A percentile compares a stretch with the other conserved stretches of the same genome.
Conservation (phyloP, 1,140 invertebrate genomes). For the Zaprionus lachaisei region DNA sequence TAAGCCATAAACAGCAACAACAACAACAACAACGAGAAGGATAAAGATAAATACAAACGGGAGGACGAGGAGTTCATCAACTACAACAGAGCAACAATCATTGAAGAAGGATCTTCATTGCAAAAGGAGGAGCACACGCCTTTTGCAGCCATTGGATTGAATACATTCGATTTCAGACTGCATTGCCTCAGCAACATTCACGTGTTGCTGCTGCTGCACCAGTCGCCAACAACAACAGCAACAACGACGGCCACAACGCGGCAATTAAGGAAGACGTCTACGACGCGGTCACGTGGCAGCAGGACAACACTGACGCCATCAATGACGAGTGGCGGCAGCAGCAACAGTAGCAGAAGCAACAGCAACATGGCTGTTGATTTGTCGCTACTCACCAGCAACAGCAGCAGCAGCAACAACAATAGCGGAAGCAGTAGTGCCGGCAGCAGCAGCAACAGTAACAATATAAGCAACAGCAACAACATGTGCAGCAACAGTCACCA, state of each 20-base stretch:
- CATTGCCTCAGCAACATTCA: constrained; percentile 48
- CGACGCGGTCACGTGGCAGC: constrained; percentile 32
- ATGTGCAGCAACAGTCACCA: constrained; percentile 33
- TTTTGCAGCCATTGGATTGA: not conserved
- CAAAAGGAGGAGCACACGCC: not conserved
- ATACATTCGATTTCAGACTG: constrained; percentile 31
- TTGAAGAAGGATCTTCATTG: not conserved
- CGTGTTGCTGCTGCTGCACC: constrained; percentile 45
- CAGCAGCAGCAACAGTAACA: constrained; percentile 18
- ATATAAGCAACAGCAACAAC: constrained; percentile 48
- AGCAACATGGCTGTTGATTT: constrained; percentile 78
- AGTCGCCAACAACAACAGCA: not conserved
- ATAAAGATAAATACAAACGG: not conserved
- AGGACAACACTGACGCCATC: constrained; percentile 55
- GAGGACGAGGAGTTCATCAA: not conserved
- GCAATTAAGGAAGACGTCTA: constrained; percentile 16
- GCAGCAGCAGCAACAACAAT: constrained; percentile 20
- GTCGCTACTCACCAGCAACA: constrained; percentile 56
- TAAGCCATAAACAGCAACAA: constrained; percentile 46
- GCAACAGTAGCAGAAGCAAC: constrained; percentile 61
- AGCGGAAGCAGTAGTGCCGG: constrained; percentile 22
- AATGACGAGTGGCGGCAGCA: constrained; percentile 75
- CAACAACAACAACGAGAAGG: constrained; percentile 2
- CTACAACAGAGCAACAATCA: not conserved
- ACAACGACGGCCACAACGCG: constrained; percentile 14